phyloP scores from a whole-genome alignment of 64 coral and sea anemone species.

The Actinia tenebrosa region DNA sequence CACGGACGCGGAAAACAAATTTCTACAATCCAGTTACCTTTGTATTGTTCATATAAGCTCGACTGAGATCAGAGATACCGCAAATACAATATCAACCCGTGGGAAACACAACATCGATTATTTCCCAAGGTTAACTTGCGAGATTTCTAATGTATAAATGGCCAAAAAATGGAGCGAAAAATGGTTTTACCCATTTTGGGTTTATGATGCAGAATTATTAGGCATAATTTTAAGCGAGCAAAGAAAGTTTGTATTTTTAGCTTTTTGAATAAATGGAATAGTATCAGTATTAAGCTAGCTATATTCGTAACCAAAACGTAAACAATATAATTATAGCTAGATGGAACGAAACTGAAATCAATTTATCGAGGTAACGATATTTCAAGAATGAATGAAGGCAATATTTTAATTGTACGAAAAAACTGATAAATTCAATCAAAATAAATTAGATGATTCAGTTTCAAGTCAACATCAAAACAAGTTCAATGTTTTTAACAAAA shows the following conservation, averaged over 20 bases:
- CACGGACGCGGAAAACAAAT: neutral
- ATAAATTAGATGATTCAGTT: too few species aligned
- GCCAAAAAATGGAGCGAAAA: neutral
- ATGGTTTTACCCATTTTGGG: neutral
- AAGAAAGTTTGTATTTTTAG: neutral
- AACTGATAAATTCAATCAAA: too few species aligned
- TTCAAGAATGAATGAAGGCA: too few species aligned
- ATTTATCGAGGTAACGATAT: neutral
- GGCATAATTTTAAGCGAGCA: neutral
- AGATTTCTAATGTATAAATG: neutral
- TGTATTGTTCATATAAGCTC: neutral
- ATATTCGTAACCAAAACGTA: neutral
- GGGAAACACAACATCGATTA: neutral
- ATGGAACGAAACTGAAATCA: neutral
- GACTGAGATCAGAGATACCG: neutral
- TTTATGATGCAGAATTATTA: neutral
- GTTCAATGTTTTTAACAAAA: too few species aligned
- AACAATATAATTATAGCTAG: neutral
- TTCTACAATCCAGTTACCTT: neutral
- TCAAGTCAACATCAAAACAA: too few species aligned
- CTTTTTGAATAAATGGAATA: neutral
- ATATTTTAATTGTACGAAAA: too few species aligned
- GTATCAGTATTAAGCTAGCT: neutral
- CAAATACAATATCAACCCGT: neutral
- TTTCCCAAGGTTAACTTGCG: neutral